A percentile compares a stretch with the other conserved stretches of the same genome.
Evolutionary conservation across 2,888 invertebrate genomes (phyloP).

Genomic region (Gymnocheta viridis): DNA sequence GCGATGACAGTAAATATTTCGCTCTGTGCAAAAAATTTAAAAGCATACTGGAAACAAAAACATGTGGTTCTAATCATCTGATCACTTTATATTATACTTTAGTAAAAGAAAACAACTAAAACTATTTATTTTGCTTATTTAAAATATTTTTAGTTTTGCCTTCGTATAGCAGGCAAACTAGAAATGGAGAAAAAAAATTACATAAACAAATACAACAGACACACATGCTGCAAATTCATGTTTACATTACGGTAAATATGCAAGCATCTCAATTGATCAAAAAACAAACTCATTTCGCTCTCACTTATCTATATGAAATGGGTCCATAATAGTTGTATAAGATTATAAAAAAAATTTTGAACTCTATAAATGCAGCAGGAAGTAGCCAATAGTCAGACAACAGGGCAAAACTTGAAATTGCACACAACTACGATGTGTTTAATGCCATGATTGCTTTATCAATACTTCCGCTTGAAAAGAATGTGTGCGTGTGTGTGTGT

Average conservation of each 20-base stretch:
- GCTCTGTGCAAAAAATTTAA: no score
- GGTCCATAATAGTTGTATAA: slow-evolving; percentile 2
- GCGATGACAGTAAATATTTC: no score
- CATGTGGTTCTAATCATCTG: no score
- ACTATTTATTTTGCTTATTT: no score
- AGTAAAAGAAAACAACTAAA: no score
- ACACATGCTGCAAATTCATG: background rate
- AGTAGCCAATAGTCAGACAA: slow-evolving; percentile 3
- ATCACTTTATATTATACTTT: no score
- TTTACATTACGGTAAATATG: slow-evolving; percentile 19
- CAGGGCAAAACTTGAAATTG: background rate
- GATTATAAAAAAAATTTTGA: background rate
- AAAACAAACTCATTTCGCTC: slow-evolving; percentile 8
- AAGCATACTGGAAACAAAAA: no score
- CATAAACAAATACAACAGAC: background rate
- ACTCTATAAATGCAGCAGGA: background rate
- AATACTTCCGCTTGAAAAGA: slow-evolving; percentile 58
- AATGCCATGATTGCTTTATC: slow-evolving; percentile 54
- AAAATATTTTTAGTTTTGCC: background rate
- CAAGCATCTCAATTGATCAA: slow-evolving; percentile 16
- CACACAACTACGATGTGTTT: slow-evolving; percentile 13
- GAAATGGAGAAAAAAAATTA: background rate
- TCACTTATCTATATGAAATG: background rate
- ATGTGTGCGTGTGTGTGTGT: background rate
- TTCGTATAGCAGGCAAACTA: background rate